A percentile compares a stretch with the other conserved stretches of the same genome.
These are phyloP conservation scores for Centropyge bicolor DNA, from an alignment of 2,797 vertebrate genomes.

Conservation along the genomic window DNA sequence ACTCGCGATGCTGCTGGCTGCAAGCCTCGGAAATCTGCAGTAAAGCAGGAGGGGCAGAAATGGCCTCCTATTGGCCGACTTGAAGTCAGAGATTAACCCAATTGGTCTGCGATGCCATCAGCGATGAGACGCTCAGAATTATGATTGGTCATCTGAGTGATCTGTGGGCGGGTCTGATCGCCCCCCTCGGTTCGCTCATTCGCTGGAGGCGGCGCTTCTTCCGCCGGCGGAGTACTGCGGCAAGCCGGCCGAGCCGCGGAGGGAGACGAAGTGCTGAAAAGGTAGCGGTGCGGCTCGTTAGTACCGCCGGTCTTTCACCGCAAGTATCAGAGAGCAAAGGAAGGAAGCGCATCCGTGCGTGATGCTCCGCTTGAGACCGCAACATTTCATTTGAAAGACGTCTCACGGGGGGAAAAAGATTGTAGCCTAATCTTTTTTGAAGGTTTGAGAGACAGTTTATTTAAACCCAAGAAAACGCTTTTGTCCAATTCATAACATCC, in stretches of 20 bases:
- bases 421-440: conserved; percentile 55
- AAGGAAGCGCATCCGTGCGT: conserved; percentile 77
- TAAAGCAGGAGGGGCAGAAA: conserved; percentile 81
- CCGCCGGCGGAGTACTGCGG: conserved; percentile 81
- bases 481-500: conserved; percentile 14
- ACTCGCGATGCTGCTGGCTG: conserved; percentile 70
- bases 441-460: conserved; percentile 72
- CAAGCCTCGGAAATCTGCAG: conserved; percentile 82
- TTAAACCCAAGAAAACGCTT: conserved; percentile 29
- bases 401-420: conserved; percentile 57
- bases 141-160: conserved; percentile 55
- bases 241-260: conserved; percentile 77
- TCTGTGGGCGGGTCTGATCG: conserved; percentile 33
- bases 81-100: not conserved
- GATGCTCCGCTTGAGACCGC: conserved; percentile 86
- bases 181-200: conserved; percentile 27
- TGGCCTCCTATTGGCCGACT: conserved; percentile 69
- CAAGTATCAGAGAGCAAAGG: conserved; percentile 78
- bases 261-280: conserved; percentile 69
- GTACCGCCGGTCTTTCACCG: conserved; percentile 82
- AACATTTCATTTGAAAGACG: conserved; percentile 79
- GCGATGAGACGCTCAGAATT: conserved; percentile 59
- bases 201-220: conserved; percentile 67
- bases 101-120: conserved; percentile 63
- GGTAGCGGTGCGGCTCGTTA: conserved; percentile 74